Conservation (phyloP, 37 sponge, comb jelly and placozoan genomes). For the Haliclona indistincta region DNA sequence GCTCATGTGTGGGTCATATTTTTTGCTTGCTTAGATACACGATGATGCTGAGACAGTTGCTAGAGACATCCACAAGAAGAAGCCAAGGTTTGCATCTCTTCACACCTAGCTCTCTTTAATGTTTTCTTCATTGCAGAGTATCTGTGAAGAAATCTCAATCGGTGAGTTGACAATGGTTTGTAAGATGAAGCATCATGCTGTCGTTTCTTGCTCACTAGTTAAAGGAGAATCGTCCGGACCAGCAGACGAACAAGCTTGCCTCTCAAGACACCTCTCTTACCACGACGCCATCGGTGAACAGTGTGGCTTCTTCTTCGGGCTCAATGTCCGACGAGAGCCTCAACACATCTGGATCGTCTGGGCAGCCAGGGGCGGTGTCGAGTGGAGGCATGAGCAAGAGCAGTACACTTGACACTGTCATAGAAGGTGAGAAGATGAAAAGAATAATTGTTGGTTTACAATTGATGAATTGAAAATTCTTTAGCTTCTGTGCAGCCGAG, state of each 20-base stretch:
- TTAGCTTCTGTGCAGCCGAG: too few relatives aligned
- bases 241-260: neutral
- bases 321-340: conserved; percentile 13
- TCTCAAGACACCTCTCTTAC: conserved; percentile 7
- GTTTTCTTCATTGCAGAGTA: conserved; percentile 5
- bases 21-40: neutral
- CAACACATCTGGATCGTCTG: neutral
- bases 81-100: too few relatives aligned
- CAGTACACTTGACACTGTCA: conserved; percentile 2
- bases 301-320: conserved; percentile 1
- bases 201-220: neutral
- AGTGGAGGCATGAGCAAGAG: neutral
- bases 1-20: too few relatives aligned
- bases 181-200: neutral
- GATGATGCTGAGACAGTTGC: neutral
- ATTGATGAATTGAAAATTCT: too few relatives aligned
- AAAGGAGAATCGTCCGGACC: neutral
- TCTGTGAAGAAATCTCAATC: conserved; percentile 17
- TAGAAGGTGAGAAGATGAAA: neutral
- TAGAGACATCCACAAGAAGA: neutral
- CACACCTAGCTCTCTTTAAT: too few relatives aligned
- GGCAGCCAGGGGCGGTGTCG: too few relatives aligned
- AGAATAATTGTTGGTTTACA: too few relatives aligned
- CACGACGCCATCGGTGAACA: neutral
- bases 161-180: conserved; percentile 10